Evolutionary conservation across 2,797 vertebrate species (phyloP), one percentile per base, ranked within the genome.

Genomic region (Neostethus bicornis): DNA sequence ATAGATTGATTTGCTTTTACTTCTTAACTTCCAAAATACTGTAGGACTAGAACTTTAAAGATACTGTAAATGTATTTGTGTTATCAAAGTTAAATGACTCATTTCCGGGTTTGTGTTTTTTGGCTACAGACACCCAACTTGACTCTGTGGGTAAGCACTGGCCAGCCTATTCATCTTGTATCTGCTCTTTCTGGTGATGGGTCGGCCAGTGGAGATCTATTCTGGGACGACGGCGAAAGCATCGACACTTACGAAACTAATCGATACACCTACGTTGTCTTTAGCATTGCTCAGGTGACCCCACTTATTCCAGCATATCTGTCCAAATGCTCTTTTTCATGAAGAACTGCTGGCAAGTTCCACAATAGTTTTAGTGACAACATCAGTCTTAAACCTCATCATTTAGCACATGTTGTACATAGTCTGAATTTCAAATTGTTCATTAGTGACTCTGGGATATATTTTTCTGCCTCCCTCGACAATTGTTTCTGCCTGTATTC

Each of bases 191-290:
- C 91, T 3, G 85, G 77, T 0, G 80, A 84, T 0, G 87, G 84
- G 31, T 81, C 77, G 0, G 93, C 94, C n/a, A 74, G 75, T 20
- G 95, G 95, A 7, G 93, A 94, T 71, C 78, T 96, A 48, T 96
- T 92, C 82, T 96, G 94, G 94, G 95, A 96, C 0, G 92, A 96
- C 0, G 92, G 95, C 0, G 92, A 95, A 73, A 94, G 79, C 64
- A 43, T 94, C 17, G 90, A 94, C 75, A 93, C 93, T 11, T 96
- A 89, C 0, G 92, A 95, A 82, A 87, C 2, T 2, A 59, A 87
- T 53, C 81, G 83, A 47, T 95, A 94, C 17, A 84, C 92, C 47
- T 94, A 92, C 46, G 71, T 96, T 16, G 17, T 80, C 63, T 96
- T 96, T 83, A 87, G 45, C 0, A 85, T 92, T 23, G 70, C 86